Evolutionary conservation across 2,113 vertebrate species (phyloP).

Genomic region (Crotalus helleri): DNA sequence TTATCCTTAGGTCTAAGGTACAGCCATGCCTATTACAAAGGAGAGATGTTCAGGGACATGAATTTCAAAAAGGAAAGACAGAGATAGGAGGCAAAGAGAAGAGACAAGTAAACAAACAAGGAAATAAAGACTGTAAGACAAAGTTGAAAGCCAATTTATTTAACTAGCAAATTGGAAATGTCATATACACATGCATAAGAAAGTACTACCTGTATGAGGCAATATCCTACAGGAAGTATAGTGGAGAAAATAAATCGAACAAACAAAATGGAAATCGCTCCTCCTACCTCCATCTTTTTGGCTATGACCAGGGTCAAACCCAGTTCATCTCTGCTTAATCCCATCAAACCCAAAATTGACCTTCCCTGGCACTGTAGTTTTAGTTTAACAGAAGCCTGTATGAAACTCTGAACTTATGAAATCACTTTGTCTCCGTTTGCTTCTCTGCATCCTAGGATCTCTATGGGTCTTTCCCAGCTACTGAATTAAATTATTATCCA

Average conservation of each 20-base stretch:
- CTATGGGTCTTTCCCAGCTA: background rate
- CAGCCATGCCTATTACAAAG: background rate
- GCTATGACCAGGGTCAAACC: background rate
- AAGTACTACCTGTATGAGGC: background rate
- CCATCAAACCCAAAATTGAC: background rate
- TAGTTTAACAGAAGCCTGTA: background rate
- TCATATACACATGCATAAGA: background rate
- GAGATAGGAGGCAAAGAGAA: background rate
- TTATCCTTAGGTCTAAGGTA: background rate
- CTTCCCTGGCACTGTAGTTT: background rate
- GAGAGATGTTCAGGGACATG: background rate
- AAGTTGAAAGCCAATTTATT: background rate
- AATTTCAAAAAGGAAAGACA: background rate
- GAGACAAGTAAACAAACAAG: background rate
- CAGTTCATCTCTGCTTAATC: background rate
- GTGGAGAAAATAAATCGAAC: background rate
- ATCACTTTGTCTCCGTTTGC: too few relatives aligned
- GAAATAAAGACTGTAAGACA: background rate
- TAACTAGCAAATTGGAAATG: background rate
- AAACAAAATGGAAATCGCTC: background rate
- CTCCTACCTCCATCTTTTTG: background rate
- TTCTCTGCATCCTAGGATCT: background rate
- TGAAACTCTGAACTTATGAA: background rate
- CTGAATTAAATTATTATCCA: background rate
- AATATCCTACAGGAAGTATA: background rate